These are phyloP conservation scores for Crepidodera aurea DNA, from an alignment of 2,888 invertebrate genomes.

Conservation along the genomic window DNA sequence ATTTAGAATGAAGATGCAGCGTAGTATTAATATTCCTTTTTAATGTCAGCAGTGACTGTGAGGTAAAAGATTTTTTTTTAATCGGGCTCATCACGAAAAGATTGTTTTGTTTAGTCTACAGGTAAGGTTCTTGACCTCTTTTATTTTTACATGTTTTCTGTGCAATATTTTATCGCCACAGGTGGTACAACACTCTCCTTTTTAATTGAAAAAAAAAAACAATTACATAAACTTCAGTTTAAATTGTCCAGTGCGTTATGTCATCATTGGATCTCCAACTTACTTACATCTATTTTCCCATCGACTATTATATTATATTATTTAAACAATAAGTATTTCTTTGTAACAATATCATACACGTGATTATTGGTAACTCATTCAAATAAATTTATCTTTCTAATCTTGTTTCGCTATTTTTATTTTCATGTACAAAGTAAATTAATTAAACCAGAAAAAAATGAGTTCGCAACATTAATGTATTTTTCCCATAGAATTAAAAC, in stretches of 20 bases:
- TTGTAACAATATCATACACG: too few relatives aligned
- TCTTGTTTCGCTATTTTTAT: too few relatives aligned
- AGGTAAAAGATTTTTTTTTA: conserved; percentile 30
- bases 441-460: too few relatives aligned
- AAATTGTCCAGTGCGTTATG: conserved; percentile 15
- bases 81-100: conserved; percentile 18
- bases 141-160: conserved; percentile 17
- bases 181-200: conserved; percentile 24
- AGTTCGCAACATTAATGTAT: too few relatives aligned
- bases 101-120: conserved; percentile 23
- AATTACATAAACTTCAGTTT: conserved; percentile 24
- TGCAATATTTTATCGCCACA: conserved; percentile 19
- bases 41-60: conserved; percentile 32
- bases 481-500: not conserved
- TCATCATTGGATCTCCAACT: not conserved
- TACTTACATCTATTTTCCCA: not conserved
- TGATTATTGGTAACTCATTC: too few relatives aligned
- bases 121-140: conserved; percentile 28
- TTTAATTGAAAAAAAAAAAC: conserved; percentile 20
- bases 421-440: too few relatives aligned
- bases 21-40: conserved; percentile 13
- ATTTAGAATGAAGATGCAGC: conserved; percentile 32
- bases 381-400: too few relatives aligned
- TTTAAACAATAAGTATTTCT: too few relatives aligned
- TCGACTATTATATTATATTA: not conserved